Evolutionary conservation across 2,888 invertebrate genomes (phyloP), one percentile per base, ranked within the genome.

Genomic region (Torymus auratus): DNA sequence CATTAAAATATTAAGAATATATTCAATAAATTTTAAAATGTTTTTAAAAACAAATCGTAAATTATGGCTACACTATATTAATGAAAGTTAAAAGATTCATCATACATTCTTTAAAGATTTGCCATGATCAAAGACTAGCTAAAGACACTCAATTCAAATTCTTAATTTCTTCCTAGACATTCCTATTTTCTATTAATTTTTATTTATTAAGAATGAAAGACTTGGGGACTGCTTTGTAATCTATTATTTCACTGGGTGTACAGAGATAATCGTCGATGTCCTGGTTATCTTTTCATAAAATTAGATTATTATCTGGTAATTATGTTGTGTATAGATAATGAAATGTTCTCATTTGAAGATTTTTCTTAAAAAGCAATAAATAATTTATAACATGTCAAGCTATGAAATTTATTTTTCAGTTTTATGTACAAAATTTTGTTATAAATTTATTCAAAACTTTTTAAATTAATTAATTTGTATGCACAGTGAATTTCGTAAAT

Each of bases 121-220:
- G 67, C 68, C 69, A 78, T 81, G 65, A 60, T 78, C 15, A 75
- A 78, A 81, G 78, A 81, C 74, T 81, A 78, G 53, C 72, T 56
- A 68, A 75, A 65, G 71, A 56, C 28, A 55, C 15, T 76, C 28
- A 53, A 68, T 72, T 78, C 20, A 60, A 74, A 75, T 64, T 58
- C n/a, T 75, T 78, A 82, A 83, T 85, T 85, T 83, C 82, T 84
- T 84, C 83, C 83, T 83, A 72, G 76, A 86, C 88, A 88, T 89
- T 88, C 87, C 88, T 85, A 68, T 84, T 78, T 85, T 75, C 78
- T 83, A 87, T 79, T 85, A 84, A 85, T 87, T 81, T 75, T 52
- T 80, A 89, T 89, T 88, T 88, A 88, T 89, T 85, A 86, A 87
- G 86, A 86, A 85, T 82, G 78, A 84, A 88, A 88, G 86, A 88